Evolutionary conservation across 2,888 invertebrate genomes (phyloP).

Genomic region (Hemicrepidius hirtus): DNA sequence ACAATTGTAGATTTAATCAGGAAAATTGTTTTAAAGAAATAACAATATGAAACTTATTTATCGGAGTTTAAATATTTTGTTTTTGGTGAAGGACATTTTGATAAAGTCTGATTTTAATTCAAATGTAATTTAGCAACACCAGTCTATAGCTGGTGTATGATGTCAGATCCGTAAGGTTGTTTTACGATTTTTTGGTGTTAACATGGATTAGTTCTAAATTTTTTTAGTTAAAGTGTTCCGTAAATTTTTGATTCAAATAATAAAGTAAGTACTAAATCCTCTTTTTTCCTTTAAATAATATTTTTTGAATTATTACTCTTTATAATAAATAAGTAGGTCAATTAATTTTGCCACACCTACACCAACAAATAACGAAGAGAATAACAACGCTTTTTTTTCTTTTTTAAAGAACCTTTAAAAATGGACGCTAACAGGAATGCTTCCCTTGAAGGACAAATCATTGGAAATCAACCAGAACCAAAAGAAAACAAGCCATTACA

Average conservation of each 20-base stretch:
- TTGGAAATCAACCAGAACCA: not conserved
- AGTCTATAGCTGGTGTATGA: not conserved
- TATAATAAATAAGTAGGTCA: not conserved
- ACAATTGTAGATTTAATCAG: too few species aligned
- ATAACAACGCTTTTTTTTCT: not conserved
- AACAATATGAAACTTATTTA: too few species aligned
- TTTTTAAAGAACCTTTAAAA: not conserved
- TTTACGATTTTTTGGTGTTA: not conserved
- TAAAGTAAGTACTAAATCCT: not conserved
- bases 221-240: not conserved
- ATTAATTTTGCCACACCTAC: not conserved
- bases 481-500: constrained; percentile 4
- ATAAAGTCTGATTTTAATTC: not conserved
- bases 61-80: not conserved
- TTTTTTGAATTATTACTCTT: too few species aligned
- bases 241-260: not conserved
- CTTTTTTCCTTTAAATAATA: too few species aligned
- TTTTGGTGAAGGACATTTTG: not conserved
- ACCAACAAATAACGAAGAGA: not conserved
- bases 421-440: not conserved
- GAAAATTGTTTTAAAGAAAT: too few species aligned
- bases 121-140: constrained; percentile 5
- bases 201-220: not conserved
- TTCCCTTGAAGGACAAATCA: not conserved
- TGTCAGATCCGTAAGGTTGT: not conserved